phyloP scores from a whole-genome alignment of 2,113 vertebrate species.

The Platysteira castanea region DNA sequence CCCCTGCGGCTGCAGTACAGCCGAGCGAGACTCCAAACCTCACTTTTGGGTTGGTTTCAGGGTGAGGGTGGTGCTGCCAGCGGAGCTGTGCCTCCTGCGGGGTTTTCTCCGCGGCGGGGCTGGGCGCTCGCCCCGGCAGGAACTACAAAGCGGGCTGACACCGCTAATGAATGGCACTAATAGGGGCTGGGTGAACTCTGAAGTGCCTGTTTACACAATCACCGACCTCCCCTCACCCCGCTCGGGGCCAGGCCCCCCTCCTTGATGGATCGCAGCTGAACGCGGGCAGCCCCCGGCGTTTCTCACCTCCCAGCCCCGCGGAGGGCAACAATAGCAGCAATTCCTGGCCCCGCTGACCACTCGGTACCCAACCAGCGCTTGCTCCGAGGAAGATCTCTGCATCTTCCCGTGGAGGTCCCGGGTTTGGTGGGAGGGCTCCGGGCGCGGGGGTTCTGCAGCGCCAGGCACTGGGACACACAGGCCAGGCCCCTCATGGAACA shows the following conservation, averaged over 20 bases:
- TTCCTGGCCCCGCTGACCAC: background rate
- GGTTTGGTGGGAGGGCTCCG: background rate
- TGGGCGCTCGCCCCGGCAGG: background rate
- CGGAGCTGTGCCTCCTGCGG: background rate
- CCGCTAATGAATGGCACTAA: conserved; percentile 59
- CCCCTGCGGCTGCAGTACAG: background rate
- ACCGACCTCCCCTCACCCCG: conserved; percentile 47
- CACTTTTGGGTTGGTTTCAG: background rate
- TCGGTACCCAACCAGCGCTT: background rate
- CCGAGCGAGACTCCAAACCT: background rate
- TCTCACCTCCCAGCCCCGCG: background rate
- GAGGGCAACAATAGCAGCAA: background rate
- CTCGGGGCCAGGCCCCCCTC: background rate
- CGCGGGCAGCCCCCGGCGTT: conserved; percentile 9
- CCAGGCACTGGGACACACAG: background rate
- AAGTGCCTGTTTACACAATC: conserved; percentile 67
- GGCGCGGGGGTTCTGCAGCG: rapidly evolving
- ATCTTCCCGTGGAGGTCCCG: too few species aligned
- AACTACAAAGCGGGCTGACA: conserved; percentile 60
- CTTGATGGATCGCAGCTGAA: conserved; percentile 65
- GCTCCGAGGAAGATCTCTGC: background rate
- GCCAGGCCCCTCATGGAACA: rapidly evolving
- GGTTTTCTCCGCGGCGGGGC: background rate
- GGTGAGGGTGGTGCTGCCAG: background rate
- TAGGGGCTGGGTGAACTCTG: conserved; percentile 41